A percentile compares a stretch with the other conserved stretches of the same genome.
Conservation (phyloP, 2,888 invertebrate genomes). For the Diarsia rubi region DNA sequence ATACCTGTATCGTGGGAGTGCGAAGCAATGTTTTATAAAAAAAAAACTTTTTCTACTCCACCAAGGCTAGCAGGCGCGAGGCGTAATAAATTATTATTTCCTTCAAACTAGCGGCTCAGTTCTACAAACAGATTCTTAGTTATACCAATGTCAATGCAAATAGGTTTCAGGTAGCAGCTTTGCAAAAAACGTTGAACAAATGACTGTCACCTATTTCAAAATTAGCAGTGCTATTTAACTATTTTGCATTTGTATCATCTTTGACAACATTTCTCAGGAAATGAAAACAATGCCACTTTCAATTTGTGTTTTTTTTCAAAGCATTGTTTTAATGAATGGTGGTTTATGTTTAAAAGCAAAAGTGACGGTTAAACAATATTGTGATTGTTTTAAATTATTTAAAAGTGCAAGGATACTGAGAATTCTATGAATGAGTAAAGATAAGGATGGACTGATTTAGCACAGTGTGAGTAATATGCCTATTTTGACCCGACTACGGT, state of each 20-base stretch:
- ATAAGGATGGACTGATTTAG: not conserved
- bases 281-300: slow-evolving; percentile 6
- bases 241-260: not conserved
- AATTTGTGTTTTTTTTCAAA: not conserved
- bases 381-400: slow-evolving; percentile 6
- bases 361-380: not conserved
- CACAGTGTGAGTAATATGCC: not conserved
- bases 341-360: not conserved
- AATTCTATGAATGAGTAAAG: not conserved
- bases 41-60: too few relatives aligned
- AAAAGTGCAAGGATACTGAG: slow-evolving; percentile 16
- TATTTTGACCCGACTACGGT: not conserved
- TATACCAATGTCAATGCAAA: not conserved
- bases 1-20: too few relatives aligned
- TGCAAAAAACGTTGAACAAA: slow-evolving; percentile 1
- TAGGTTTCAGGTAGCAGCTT: not conserved
- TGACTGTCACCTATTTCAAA: not conserved
- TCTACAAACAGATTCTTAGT: not conserved
- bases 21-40: too few relatives aligned
- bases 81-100: not conserved
- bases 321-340: slow-evolving; percentile 7
- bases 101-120: not conserved
- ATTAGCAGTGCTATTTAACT: not conserved
- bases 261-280: slow-evolving; percentile 15
- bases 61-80: too few relatives aligned